Base-by-base conservation (phyloP, 1,140 invertebrate species). In the Olivierus martensii region DNA sequence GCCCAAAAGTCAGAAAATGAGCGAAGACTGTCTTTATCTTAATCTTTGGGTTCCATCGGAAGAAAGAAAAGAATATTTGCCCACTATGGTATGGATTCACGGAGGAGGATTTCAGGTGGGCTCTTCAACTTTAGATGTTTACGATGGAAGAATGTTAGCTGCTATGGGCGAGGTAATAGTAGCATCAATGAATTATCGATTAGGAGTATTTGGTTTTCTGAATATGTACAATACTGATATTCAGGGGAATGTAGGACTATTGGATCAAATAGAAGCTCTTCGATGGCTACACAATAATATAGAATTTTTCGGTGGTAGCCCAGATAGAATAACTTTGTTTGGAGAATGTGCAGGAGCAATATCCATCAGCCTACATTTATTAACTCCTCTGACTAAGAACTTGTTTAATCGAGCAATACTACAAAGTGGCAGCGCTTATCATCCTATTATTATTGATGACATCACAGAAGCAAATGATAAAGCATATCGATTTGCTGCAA, bases 81-180 rank as follows among this genome's bases (percentile, higher is more conserved):
- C 15, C 2, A 49, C 53, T n/a, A 52, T 55, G 53, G 42, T 55
- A 3, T 55, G 44, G 47, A 39, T 55, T 19, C 36, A 55, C 39
- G 53, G 53, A 22, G 53, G 53, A 3, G 48, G 50, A 2, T 55
- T 55, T 34, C n/a, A 22, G 4, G 34, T 52, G 7, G 53, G 53
- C 7, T 51, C 47, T 5, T 19, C 37, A 0, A 55, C 19, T 21
- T 18, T 28, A 14, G 12, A 46, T 19, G 34, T 52, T 14, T 55
- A 55, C 39, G 49, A 90, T 68, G 86, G 84, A 0, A 81, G 87
- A 61, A 82, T 88, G 57, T 79, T 90, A 74, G 81, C 85, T 17
- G 81, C 80, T 10, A 78, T 79, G 17, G 82, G 81, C 67, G 72
- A 73, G 42, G 62, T 76, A 17, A 67, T 76, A n/a, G 68, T 76